A percentile compares a stretch with the other conserved stretches of the same genome.
Evolutionary conservation across 2,888 invertebrate species (phyloP).

Genomic region (Orchestes rusci): DNA sequence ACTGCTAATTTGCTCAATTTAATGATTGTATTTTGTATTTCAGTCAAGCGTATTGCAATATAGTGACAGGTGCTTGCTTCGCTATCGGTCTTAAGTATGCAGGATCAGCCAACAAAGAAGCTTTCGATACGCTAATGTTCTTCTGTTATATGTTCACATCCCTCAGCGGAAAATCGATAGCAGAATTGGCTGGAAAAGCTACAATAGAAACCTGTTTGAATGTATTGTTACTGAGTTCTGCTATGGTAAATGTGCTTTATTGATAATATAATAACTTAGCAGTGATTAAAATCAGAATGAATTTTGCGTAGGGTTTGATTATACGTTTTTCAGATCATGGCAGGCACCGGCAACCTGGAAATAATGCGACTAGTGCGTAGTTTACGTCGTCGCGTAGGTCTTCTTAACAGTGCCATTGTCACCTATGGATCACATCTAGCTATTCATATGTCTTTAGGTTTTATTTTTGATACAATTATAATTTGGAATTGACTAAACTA

Average conservation of each 20-base stretch:
- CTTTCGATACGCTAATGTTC: constrained; percentile 69
- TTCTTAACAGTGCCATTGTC: constrained; percentile 59
- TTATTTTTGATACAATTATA: too few relatives aligned
- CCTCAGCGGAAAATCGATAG: constrained; percentile 61
- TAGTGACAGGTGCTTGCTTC: constrained; percentile 90
- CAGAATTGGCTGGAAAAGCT: constrained; percentile 82
- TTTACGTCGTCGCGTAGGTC: constrained; percentile 73
- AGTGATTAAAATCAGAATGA: too few relatives aligned
- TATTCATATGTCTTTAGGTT: constrained; percentile 90
- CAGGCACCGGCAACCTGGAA: constrained; percentile 85
- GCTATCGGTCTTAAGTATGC: constrained; percentile 90
- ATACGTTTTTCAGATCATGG: constrained; percentile 82
- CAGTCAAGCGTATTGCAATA: constrained; percentile 95
- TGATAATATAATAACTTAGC: too few relatives aligned
- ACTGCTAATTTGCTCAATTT: too few relatives aligned
- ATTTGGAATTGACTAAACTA: too few relatives aligned
- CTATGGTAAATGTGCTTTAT: constrained; percentile 62
- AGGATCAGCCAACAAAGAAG: constrained; percentile 78
- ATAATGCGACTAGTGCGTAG: constrained; percentile 78
- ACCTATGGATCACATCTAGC: constrained; percentile 91
- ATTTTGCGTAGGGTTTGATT: too few relatives aligned
- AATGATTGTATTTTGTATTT: too few relatives aligned
- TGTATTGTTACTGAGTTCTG: constrained; percentile 70
- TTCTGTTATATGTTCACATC: constrained; percentile 64
- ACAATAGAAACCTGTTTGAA: constrained; percentile 86